Evolutionary conservation across 2,888 invertebrate species (phyloP), one percentile per base, ranked within the genome.

Genomic region (Anagyrus pseudococci): DNA sequence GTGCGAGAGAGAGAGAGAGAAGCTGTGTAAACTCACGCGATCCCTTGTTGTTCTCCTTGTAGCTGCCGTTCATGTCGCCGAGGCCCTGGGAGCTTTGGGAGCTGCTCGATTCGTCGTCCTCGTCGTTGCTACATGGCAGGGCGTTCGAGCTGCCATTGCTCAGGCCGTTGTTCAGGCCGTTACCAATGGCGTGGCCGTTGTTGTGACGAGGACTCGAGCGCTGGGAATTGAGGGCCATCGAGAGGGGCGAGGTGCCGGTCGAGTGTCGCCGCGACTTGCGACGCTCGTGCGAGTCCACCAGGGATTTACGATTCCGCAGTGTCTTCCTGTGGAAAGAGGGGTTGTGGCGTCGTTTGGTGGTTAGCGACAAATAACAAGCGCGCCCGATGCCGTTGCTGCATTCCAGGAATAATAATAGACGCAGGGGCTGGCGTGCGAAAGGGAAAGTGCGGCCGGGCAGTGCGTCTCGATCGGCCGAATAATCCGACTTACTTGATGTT

Each of bases 211-310:
- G 79, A 68, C 80, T 79, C 1, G 33, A 19, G 37, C 75, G 69
- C n/a, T 79, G 76, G 8, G 77, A 71, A 62, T 74, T 76, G 66
- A 78, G 70, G 47, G 78, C 73, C 75, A 81, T 74, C 66, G 79
- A 76, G 52, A 81, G 73, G 17, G 89, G 87, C 70, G 88, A 85
- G 48, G 86, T 88, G 55, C 89, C 89, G 10, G 89, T 88, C 59
- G 89, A 90, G 80, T 91, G 89, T 67, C 91, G 83, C 49, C 91
- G 84, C 43, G 94, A 94, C 80, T 92, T 94, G 68, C 95, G 85
- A 58, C 92, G 83, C 71, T 92, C 92, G 47, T 85, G 82, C 15
- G 86, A 84, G 72, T 89, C 86, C 46, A 82, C 81, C 58, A 86
- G 83, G 8, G 85, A 84, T 71, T 89, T 88, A 53, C 90, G 84